Conservation (phyloP, 2,888 invertebrate species). For the Schizaphis graminum region DNA sequence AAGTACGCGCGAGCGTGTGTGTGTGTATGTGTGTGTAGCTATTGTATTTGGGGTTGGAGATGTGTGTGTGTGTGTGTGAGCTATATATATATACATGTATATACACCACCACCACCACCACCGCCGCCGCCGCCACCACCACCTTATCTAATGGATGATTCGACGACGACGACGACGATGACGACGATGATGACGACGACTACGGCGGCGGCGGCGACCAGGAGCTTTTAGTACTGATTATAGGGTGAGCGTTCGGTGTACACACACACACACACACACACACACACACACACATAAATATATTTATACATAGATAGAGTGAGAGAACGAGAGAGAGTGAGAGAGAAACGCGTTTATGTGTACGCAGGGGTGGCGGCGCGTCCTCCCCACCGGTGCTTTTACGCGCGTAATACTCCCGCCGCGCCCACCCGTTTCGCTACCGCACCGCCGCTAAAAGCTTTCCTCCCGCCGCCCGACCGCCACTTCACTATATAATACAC, state of each 20-base stretch:
- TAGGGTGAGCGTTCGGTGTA: slow-evolving; percentile 55
- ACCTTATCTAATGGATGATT: slow-evolving; percentile 47
- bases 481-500: neutral
- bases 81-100: neutral
- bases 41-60: neutral
- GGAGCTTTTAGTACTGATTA: slow-evolving; percentile 66
- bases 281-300: neutral
- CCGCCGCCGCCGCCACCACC: neutral
- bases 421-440: neutral
- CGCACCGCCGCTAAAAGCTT: slow-evolving; percentile 60
- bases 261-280: slow-evolving; percentile 8
- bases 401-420: slow-evolving; percentile 31
- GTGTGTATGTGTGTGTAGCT: neutral
- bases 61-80: neutral
- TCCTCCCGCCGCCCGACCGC: slow-evolving; percentile 19
- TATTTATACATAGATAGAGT: neutral
- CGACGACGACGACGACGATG: neutral
- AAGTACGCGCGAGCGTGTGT: neutral
- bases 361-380: neutral
- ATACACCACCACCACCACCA: neutral
- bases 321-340: too few species aligned
- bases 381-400: slow-evolving; percentile 47
- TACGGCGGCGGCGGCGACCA: slow-evolving; percentile 51
- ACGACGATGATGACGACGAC: slow-evolving; percentile 8
- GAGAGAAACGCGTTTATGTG: slow-evolving; percentile 31